Base-by-base conservation (phyloP, 2,113 vertebrate genomes). In the Muntiacus reevesi region DNA sequence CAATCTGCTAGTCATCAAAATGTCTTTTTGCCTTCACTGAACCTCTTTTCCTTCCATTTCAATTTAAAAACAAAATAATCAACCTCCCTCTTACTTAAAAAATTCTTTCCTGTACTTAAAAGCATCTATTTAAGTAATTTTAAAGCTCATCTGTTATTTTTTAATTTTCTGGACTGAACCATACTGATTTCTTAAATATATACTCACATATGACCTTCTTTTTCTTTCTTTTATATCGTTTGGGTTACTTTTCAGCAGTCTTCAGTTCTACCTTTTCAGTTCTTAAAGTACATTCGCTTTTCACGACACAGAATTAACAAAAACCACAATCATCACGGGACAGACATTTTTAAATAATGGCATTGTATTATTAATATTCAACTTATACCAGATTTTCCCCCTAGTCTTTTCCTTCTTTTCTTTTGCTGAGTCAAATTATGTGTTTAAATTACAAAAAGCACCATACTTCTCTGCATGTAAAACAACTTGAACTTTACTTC, bases 401-500 rank as follows among this genome's bases (percentile, higher is more conserved):
- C 52, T 54, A 3, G 36, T 33, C 23, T 94, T 59, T 85, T n/a
- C 57, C 64, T 94, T 59, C 33, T 4, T 86, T 76, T 50, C 12
- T 45, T 67, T 50, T 47, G 4, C 50, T n/a, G 54, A 95, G 23
- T 83, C 92, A 30, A 83, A n/a, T n/a, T 40, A n/a, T 89, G 36
- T 74, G 55, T 89, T 79, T 74, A 33, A 54, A 40, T 59, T n/a
- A 57, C 78, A 90, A 87, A 87, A 52, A 33, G 11, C 23, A 74
- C 55, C 25, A 28, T 30, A 82, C 6, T 59, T 96, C 55, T 91
- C 36, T n/a, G 7, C 3, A 36, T 4, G 43, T 36, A 94, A 96
- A 93, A 87, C 33, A 78, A 91, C n/a, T 87, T 93, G 7, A 59
- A 54, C 67, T 86, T 87, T 94, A 81, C 74, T 89, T 94, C 82